Evolutionary conservation across 2,113 vertebrate species (phyloP).

Genomic region (Galeopterus variegatus): DNA sequence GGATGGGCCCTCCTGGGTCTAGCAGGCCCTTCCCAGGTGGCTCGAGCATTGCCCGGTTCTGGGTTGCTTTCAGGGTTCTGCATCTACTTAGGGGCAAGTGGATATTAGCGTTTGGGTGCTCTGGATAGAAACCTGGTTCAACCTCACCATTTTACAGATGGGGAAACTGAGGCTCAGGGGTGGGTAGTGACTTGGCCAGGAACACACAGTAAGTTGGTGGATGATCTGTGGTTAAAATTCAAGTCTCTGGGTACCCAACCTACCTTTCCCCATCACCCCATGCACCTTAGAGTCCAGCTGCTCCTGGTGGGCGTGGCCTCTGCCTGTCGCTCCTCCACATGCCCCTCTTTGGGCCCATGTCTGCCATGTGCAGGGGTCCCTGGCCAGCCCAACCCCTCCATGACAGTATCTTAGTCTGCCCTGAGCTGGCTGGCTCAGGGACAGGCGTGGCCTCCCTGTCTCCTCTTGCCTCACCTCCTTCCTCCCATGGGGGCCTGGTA

Average conservation of each 20-base stretch:
- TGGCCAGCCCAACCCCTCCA: neutral
- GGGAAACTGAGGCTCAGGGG: neutral
- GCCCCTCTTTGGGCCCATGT: neutral
- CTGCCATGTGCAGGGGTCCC: neutral
- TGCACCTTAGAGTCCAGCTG: neutral
- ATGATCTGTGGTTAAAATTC: neutral
- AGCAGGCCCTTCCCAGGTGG: neutral
- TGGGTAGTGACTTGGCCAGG: neutral
- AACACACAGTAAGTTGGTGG: neutral
- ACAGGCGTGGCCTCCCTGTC: neutral
- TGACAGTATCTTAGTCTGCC: neutral
- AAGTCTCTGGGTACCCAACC: neutral
- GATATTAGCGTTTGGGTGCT: neutral
- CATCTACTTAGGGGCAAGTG: neutral
- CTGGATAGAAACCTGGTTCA: neutral
- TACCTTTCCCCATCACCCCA: neutral
- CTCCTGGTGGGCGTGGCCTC: neutral
- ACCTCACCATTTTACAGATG: neutral
- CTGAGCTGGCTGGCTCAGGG: neutral
- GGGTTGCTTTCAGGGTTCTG: neutral
- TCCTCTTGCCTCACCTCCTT: neutral
- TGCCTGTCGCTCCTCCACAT: neutral
- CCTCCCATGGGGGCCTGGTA: neutral
- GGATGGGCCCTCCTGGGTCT: neutral
- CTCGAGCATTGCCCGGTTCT: neutral